Conservation (phyloP, 2,113 vertebrate genomes). For the Stegastes partitus region DNA sequence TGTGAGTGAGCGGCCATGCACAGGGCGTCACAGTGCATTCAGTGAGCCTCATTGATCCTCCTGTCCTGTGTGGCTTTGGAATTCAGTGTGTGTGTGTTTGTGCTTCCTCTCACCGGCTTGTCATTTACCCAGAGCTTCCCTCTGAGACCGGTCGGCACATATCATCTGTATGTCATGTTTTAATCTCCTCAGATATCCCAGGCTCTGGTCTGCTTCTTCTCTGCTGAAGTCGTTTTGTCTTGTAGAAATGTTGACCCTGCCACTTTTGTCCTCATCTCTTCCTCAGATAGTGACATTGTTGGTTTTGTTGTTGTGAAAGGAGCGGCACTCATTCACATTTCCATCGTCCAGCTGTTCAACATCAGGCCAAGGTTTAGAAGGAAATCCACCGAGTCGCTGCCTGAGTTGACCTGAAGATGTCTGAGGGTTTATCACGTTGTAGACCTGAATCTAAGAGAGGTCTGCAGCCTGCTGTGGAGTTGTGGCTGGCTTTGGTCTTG, state of each 20-base stretch:
- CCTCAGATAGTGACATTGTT: background rate
- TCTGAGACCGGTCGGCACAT: conserved; percentile 46
- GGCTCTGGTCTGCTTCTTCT: background rate
- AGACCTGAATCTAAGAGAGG: conserved; percentile 10
- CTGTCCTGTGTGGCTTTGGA: conserved; percentile 38
- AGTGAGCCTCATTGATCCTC: conserved; percentile 59
- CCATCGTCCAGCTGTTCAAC: conserved; percentile 16
- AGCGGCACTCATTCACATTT: background rate
- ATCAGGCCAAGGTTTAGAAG: conserved; percentile 30
- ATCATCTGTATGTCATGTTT: conserved; percentile 50
- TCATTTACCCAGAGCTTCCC: conserved; percentile 66
- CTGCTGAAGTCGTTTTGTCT: conserved; percentile 4
- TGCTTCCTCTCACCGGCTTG: conserved; percentile 33
- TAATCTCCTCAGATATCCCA: conserved; percentile 23
- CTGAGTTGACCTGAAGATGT: conserved; percentile 31
- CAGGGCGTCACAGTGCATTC: conserved; percentile 48
- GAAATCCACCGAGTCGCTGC: conserved; percentile 5
- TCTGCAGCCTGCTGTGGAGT: conserved; percentile 12
- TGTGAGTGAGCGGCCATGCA: conserved; percentile 32
- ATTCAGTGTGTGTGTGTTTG: conserved; percentile 14
- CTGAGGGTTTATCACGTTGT: conserved; percentile 16
- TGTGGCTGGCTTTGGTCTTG: background rate
- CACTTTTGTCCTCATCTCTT: background rate
- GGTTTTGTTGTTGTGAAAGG: conserved; percentile 12
- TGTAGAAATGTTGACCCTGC: conserved; percentile 10